Base-by-base conservation (phyloP, 92 coral and sea anemone species). In the Blastomussa wellsi region DNA sequence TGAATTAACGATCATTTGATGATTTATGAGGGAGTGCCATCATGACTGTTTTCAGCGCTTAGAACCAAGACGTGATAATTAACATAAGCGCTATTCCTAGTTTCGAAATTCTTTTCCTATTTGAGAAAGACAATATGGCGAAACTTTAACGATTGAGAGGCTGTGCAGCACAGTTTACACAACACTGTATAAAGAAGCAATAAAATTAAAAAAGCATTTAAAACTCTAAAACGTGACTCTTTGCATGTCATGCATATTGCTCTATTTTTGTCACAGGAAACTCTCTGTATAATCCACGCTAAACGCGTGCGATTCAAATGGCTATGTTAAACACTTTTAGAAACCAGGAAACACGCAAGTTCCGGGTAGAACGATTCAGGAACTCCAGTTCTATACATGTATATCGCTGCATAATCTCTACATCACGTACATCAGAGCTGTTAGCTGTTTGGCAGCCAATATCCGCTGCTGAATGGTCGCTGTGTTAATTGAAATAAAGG, bases 181-280 rank as follows among this genome's bases (percentile, higher is more conserved):
- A 38, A 70, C 15, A 20, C 42, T 22, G 73, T 41, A 36, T 29
- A 66, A 35, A 35, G 37, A 37, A 20, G 38, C 2, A 65, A 36
- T 10, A 33, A 9, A 5, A 24, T 62, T 9, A 1, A 32, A 7
- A 17, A 69, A 35, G 19, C 47, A 17, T 36, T 20, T 3, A 2
- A 70, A 26, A 69, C 19, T 22, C 44, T 38, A 20, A 38, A 70
- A 70, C 75, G 75, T 70, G 75, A 37, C 29, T 70, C n/a, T 70
- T 5, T 19, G 5, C 22, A 16, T 17, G 41, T 6, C 36, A 29
- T n/a, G n/a, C n/a, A n/a, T 33, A 32, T 70, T 20, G 75, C 75
- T 70, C 26, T 37, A 0, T 70, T 36, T 35, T 70, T 11, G 28
- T 19, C 75, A 33, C 75, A 70, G 75, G 75, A 70, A 70, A 70